A percentile compares a stretch with the other conserved stretches of the same genome.
phyloP scores from a whole-genome alignment of 2,113 vertebrate genomes.

The Accipiter virgatus region DNA sequence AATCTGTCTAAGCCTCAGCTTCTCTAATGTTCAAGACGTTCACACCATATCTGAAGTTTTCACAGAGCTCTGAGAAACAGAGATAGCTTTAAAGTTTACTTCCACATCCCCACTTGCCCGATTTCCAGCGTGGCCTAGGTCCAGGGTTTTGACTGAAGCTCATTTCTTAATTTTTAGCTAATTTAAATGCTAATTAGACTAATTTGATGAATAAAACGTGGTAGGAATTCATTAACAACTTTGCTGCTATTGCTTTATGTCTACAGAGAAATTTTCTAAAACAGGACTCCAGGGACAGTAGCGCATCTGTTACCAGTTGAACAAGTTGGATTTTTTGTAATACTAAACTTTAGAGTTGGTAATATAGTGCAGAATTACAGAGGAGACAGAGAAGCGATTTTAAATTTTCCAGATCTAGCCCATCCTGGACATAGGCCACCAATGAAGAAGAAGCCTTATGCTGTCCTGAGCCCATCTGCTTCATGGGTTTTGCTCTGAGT shows the following conservation, averaged over 20 bases:
- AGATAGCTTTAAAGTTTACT: constrained; percentile 26
- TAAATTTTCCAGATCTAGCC: not conserved
- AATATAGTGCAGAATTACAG: not conserved
- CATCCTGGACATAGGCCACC: not conserved
- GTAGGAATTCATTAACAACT: constrained; percentile 44
- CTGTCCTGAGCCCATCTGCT: not conserved
- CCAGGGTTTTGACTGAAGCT: constrained; percentile 16
- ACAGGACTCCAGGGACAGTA: constrained; percentile 20
- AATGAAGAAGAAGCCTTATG: not conserved
- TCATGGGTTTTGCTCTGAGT: not conserved
- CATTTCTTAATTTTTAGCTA: constrained; percentile 47
- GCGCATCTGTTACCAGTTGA: constrained; percentile 35
- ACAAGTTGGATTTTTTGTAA: not conserved
- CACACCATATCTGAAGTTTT: not conserved
- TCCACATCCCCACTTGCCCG: not conserved
- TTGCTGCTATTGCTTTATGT: constrained; percentile 16
- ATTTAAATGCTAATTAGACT: constrained; percentile 69
- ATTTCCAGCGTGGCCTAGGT: not conserved
- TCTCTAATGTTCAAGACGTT: not conserved
- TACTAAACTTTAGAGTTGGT: not conserved
- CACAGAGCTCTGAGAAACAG: not conserved
- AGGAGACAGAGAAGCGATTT: not conserved
- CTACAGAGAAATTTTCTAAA: constrained; percentile 47
- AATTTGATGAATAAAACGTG: constrained; percentile 53
- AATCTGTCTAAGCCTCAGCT: not conserved